Base-by-base conservation (phyloP, 2,888 invertebrate species). In the Leptopilina syphax region DNA sequence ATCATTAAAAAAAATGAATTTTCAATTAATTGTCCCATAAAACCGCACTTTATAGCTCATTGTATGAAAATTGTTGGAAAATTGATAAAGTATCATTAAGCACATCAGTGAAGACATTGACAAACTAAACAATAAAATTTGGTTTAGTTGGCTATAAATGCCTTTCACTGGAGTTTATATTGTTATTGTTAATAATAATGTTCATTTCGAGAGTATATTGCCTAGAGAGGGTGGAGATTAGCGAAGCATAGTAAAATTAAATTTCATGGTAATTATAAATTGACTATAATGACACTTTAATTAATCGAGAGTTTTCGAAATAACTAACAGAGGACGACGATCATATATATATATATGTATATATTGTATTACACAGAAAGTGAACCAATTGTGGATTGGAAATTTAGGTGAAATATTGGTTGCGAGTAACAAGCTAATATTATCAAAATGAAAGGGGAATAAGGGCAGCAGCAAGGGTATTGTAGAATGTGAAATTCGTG, bases 361-460 rank as follows among this genome's bases (percentile, higher is more conserved):
- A 68, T 68, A 68, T 68, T 68, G 50, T 68, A 50, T 68, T 50
- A n/a, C n/a, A 24, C 18, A 24, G 70, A 50, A 50, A 27, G 24
- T 63, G 63, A n/a, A 54, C 54, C 54, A 54, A 54, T 54, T 70
- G 54, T 9, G 54, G 27, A 47, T 54, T 27, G 50, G 12, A 70
- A 54, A 54, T 70, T 47, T 54, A 8, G 63, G 9, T 8, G 70
- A 27, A 54, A 54, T 27, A 70, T 54, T 54, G 70, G 54, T 54
- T 54, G 34, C 54, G 13, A 27, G 50, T 70, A 70, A 70, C 27
- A 50, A 70, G 70, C 54, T 70, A 70, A 54, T 70, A 70, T 70
- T 27, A 70, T 70, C 50, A 70, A 24, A 54, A 13, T 34, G 27
- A 54, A 50, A 50, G 63, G 24, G 63, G 54, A 54, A 27, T 34